These are phyloP conservation scores for Margaritifera margaritifera DNA, from an alignment of 2,888 invertebrate genomes.

Conservation along the genomic window DNA sequence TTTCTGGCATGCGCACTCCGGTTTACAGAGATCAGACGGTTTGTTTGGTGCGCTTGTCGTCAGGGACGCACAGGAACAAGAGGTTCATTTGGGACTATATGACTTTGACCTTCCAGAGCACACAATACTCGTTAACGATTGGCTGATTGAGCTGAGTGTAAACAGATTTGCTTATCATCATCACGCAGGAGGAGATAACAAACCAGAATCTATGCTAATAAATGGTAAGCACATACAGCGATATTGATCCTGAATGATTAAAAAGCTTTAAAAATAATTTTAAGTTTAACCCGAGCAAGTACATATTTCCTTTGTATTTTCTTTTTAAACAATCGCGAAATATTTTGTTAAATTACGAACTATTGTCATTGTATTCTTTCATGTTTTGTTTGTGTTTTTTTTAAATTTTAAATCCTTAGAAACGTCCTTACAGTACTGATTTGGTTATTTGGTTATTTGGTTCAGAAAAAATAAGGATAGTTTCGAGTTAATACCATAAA, in stretches of 20 bases:
- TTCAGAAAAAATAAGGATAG: no score
- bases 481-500: no score
- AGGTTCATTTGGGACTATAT: slow-evolving; percentile 89
- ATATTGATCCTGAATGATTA: not conserved
- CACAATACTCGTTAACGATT: slow-evolving; percentile 88
- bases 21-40: slow-evolving; percentile 59
- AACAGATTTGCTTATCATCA: slow-evolving; percentile 87
- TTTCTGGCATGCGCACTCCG: slow-evolving; percentile 64
- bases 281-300: not conserved
- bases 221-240: slow-evolving; percentile 78
- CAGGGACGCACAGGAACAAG: slow-evolving; percentile 80
- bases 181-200: slow-evolving; percentile 87
- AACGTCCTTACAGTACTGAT: no score
- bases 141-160: slow-evolving; percentile 82
- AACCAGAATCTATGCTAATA: slow-evolving; percentile 85
- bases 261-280: not conserved
- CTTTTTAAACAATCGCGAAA: no score
- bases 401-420: no score
- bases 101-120: slow-evolving; percentile 92
- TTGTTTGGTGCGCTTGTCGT: slow-evolving; percentile 59
- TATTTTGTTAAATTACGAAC: no score
- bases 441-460: no score
- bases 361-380: no score
- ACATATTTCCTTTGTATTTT: not conserved
- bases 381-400: no score